Evolutionary conservation across 1,140 invertebrate genomes (phyloP).

Genomic region (Akabosia matsudoensis): DNA sequence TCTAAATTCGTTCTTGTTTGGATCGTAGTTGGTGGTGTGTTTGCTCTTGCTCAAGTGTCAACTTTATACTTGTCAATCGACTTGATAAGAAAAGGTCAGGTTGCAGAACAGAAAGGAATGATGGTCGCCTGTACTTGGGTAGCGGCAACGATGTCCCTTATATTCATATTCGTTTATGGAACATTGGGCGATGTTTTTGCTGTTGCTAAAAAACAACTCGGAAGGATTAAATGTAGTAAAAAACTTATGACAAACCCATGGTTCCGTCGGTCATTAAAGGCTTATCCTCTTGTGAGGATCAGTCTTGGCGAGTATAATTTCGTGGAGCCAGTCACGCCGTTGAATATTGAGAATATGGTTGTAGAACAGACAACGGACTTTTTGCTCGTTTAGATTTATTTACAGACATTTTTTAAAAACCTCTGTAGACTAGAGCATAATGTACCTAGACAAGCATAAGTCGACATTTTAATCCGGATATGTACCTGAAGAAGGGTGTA

Average conservation of each 20-base stretch:
- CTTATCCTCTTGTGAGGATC: neutral
- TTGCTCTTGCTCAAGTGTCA: conserved; percentile 1
- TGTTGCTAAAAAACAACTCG: neutral
- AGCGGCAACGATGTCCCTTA: neutral
- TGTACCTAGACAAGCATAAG: too few species aligned
- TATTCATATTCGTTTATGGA: neutral
- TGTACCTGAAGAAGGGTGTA: too few species aligned
- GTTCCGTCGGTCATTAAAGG: neutral
- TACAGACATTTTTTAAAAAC: neutral
- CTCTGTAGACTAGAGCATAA: neutral
- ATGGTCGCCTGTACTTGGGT: conserved; percentile 3
- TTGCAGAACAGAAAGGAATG: neutral
- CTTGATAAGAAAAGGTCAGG: neutral
- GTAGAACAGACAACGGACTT: neutral
- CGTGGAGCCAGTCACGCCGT: neutral
- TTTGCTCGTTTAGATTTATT: neutral
- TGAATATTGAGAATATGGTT: neutral
- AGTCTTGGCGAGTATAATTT: neutral
- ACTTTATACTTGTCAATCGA: neutral
- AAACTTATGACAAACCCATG: neutral
- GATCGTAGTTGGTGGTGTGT: neutral
- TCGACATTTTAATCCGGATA: too few species aligned
- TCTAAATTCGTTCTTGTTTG: neutral
- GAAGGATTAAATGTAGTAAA: neutral
- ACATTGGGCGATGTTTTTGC: neutral